Evolutionary conservation across 2,888 invertebrate species (phyloP), one percentile per base, ranked within the genome.

Genomic region (Idaea straminata): DNA sequence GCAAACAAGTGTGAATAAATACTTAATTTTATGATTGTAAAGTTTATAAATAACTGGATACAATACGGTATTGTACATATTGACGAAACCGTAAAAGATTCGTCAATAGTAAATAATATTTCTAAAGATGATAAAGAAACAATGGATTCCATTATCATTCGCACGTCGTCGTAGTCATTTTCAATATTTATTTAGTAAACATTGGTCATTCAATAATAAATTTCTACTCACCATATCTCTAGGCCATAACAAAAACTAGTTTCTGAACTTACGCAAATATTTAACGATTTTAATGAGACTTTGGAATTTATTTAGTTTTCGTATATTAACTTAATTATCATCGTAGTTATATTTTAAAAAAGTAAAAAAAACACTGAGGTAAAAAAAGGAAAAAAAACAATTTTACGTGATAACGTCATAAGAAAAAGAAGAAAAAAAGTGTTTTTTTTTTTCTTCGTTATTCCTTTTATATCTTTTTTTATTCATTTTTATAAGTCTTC

Each of bases 121-220:
- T 36, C 36, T 7, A 36, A 36, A 36, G 36, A 36, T 36, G 10
- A 36, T 5, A 47, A 25, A 25, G 25, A 25, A 25, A 47, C 47
- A 47, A 47, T 47, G 5, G 47, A 73, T 68, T 74, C 74, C 73
- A 85, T 81, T 86, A 4, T 13, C 13, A 47, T 47, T 47, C 47
- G 13, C 62, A 77, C 75, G 73, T 70, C 47, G 47, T 47, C 47
- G 47, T 47, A 47, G 6, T 47, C 47, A 47, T 13, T 13, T 74
- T 69, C 75, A 80, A 78, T 69, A 76, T 83, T 86, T 84, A 85
- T 88, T 25, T 87, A 81, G 85, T 88, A 88, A 88, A 88, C 86
- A 87, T 70, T 68, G 68, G 75, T 69, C 77, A 77, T 82, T 80
- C 80, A 25, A 25, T 25, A 25, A 25, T 25, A 25, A 25, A 79